Percentiles rank a stretch among this genome's conserved stretches.
phyloP scores from a whole-genome alignment of 2,888 invertebrate species.

The Exocentrus adspersus region DNA sequence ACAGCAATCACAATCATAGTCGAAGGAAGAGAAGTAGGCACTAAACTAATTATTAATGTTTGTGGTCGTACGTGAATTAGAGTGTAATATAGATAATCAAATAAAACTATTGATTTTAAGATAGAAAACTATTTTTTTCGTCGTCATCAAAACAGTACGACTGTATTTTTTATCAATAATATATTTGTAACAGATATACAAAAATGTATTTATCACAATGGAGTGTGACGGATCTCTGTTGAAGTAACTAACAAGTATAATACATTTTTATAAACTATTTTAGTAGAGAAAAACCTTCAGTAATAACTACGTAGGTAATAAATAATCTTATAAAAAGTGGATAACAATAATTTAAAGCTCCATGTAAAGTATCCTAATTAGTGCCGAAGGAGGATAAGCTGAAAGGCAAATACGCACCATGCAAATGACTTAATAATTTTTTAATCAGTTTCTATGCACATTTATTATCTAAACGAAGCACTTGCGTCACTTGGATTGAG shows the following conservation, averaged over 20 bases:
- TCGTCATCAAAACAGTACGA: too few species aligned
- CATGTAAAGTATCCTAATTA: conserved; percentile 44
- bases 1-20: background rate
- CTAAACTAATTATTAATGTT: background rate
- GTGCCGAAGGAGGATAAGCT: conserved; percentile 47
- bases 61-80: background rate
- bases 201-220: conserved; percentile 59
- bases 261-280: conserved; percentile 33
- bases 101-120: too few species aligned
- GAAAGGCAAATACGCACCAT: conserved; percentile 39
- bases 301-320: conserved; percentile 38
- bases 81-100: conserved; percentile 1
- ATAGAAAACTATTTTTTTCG: too few species aligned
- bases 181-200: conserved; percentile 59
- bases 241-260: conserved; percentile 35
- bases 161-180: conserved; percentile 42
- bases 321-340: conserved; percentile 49
- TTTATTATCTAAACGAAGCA: conserved; percentile 46
- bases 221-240: conserved; percentile 57
- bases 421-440: conserved; percentile 20
- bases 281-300: conserved; percentile 39
- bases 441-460: conserved; percentile 2
- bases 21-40: conserved; percentile 4
- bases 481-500: conserved; percentile 53
- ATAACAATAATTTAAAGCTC: conserved; percentile 48